Percentiles rank a stretch among this genome's conserved stretches.
phyloP scores from a whole-genome alignment of 2,888 invertebrate genomes.

The Buathra laborator region DNA sequence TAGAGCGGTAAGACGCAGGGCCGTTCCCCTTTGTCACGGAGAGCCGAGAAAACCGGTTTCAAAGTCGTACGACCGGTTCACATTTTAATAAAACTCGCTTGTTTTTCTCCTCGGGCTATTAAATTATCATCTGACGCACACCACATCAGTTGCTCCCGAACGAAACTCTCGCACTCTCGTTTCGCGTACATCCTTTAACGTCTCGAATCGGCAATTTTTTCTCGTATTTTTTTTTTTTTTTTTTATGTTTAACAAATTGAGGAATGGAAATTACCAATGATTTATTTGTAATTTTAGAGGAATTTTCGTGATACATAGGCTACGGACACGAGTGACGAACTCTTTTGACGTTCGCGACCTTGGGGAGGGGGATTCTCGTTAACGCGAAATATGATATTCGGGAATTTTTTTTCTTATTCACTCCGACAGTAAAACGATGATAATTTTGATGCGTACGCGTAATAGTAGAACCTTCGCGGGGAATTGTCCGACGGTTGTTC shows the following conservation, averaged over 20 bases:
- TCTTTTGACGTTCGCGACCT: too few relatives aligned
- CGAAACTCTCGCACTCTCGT: constrained; percentile 49
- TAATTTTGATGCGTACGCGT: constrained; percentile 38
- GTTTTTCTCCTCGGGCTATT: constrained; percentile 77
- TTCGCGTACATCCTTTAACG: constrained; percentile 49
- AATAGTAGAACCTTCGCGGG: constrained; percentile 12
- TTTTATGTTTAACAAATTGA: neutral
- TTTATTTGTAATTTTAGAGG: too few relatives aligned
- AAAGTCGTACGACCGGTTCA: constrained; percentile 80
- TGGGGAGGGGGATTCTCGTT: neutral
- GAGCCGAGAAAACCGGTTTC: constrained; percentile 77
- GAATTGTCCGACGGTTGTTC: constrained; percentile 16
- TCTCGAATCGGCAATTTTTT: constrained; percentile 6
- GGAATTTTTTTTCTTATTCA: constrained; percentile 38
- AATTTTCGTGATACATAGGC: too few relatives aligned
- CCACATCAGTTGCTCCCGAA: too few relatives aligned
- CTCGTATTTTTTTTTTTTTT: neutral
- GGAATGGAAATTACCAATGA: too few relatives aligned
- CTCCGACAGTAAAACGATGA: constrained; percentile 19
- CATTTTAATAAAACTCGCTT: constrained; percentile 80
- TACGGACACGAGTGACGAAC: neutral
- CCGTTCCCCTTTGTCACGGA: constrained; percentile 69
- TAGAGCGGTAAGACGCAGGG: constrained; percentile 58
- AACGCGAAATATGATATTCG: constrained; percentile 63
- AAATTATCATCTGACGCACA: constrained; percentile 74